Conservation (phyloP, 1,140 invertebrate species). For the Metopolophium dirhodum region DNA sequence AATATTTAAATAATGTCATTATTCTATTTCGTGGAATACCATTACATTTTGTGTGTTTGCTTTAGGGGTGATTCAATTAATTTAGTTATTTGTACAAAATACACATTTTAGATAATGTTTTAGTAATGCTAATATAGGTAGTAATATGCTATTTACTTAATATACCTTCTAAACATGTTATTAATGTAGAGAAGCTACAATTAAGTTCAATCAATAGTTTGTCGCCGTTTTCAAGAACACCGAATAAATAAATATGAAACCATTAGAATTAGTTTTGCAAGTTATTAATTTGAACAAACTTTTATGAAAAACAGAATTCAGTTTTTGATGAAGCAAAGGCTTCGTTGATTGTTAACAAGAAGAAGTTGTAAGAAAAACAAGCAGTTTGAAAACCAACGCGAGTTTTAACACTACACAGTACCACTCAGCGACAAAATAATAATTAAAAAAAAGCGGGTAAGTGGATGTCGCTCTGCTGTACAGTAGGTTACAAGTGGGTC, state of each 20-base stretch:
- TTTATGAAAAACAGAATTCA: not conserved
- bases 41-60: not conserved
- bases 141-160: not conserved
- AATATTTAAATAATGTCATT: not conserved
- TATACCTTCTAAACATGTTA: not conserved
- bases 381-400: not conserved
- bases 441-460: too few species aligned
- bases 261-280: not conserved
- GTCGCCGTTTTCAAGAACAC: not conserved
- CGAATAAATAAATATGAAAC: not conserved
- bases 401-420: not conserved
- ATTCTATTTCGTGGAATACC: not conserved
- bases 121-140: not conserved
- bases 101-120: not conserved
- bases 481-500: too few species aligned
- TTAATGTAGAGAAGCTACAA: not conserved
- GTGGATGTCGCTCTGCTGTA: too few species aligned
- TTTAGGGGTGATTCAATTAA: not conserved
- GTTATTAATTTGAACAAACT: slow-evolving; percentile 1
- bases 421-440: too few species aligned
- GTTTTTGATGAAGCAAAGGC: not conserved
- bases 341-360: not conserved
- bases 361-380: not conserved
- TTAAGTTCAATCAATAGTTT: not conserved
- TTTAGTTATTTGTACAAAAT: not conserved